Evolutionary conservation across 2,797 vertebrate species (phyloP).

Genomic region (Lophius americanus): DNA sequence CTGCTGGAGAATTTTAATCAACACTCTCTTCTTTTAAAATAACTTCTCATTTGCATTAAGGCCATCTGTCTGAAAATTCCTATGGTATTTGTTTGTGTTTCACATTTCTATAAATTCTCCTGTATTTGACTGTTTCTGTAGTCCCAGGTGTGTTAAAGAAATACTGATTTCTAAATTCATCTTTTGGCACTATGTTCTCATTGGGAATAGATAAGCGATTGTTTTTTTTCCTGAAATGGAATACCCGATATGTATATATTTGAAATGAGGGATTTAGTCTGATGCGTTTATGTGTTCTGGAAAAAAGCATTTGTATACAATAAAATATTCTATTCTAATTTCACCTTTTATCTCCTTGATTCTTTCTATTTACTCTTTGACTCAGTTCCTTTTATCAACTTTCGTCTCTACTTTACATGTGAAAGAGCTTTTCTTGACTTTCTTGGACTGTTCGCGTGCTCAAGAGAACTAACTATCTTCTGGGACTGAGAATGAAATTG

Average conservation of each 20-base stretch:
- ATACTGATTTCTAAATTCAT: slow-evolving; percentile 33
- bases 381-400: background rate
- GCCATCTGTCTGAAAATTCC: slow-evolving; percentile 19
- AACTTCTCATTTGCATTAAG: slow-evolving; percentile 35
- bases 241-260: slow-evolving; percentile 37
- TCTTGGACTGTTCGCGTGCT: slow-evolving; percentile 31
- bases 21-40: slow-evolving; percentile 13
- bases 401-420: background rate
- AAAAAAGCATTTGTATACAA: slow-evolving; percentile 61
- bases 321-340: slow-evolving; percentile 65
- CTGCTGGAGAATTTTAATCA: slow-evolving; percentile 20
- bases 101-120: background rate
- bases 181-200: slow-evolving; percentile 11
- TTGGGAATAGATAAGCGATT: slow-evolving; percentile 12
- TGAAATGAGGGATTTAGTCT: slow-evolving; percentile 26
- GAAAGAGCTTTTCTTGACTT: slow-evolving; percentile 14
- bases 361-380: background rate
- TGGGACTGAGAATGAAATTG: slow-evolving; percentile 40
- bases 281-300: slow-evolving; percentile 44
- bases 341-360: slow-evolving; percentile 8
- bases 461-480: slow-evolving; percentile 11
- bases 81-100: slow-evolving; percentile 20
- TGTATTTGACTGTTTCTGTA: slow-evolving; percentile 9
- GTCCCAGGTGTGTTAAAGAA: slow-evolving; percentile 19
- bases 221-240: background rate